A percentile compares a stretch with the other conserved stretches of the same genome.
Conservation (phyloP, 1,140 invertebrate species). For the Ostrea denselamellosa region DNA sequence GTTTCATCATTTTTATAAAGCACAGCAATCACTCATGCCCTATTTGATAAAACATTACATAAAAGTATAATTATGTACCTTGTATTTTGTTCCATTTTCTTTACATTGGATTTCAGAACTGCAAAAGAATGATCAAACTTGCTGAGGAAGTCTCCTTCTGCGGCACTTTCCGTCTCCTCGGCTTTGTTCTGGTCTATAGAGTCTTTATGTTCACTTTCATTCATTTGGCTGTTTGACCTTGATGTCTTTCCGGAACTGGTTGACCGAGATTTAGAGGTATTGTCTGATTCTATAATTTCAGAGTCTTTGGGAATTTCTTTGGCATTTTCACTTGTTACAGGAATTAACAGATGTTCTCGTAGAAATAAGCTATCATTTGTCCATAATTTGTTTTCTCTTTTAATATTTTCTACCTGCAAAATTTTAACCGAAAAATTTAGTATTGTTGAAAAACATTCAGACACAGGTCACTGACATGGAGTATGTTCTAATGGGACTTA, state of each 20-base stretch:
- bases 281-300: conserved; percentile 59
- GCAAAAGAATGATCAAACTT: conserved; percentile 72
- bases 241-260: conserved; percentile 44
- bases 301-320: conserved; percentile 61
- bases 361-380: conserved; percentile 72
- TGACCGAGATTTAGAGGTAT: conserved; percentile 49
- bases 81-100: conserved; percentile 68
- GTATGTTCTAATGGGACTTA: too few species aligned
- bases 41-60: background rate
- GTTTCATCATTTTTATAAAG: too few species aligned
- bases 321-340: conserved; percentile 61
- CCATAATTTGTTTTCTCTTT: conserved; percentile 73
- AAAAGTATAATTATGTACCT: conserved; percentile 54
- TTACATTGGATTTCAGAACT: conserved; percentile 68
- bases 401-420: conserved; percentile 68
- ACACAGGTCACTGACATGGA: too few species aligned
- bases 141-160: conserved; percentile 68
- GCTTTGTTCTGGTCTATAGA: conserved; percentile 15
- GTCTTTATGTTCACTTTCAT: conserved; percentile 37
- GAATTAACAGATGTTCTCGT: conserved; percentile 67
- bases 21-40: too few species aligned
- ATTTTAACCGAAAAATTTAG: background rate
- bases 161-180: conserved; percentile 34
- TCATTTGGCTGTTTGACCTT: conserved; percentile 49
- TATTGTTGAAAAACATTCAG: too few species aligned